A percentile compares a stretch with the other conserved stretches of the same genome.
These are phyloP conservation scores for Hipposideros larvatus DNA, from an alignment of 2,797 vertebrate genomes.

Conservation along the genomic window DNA sequence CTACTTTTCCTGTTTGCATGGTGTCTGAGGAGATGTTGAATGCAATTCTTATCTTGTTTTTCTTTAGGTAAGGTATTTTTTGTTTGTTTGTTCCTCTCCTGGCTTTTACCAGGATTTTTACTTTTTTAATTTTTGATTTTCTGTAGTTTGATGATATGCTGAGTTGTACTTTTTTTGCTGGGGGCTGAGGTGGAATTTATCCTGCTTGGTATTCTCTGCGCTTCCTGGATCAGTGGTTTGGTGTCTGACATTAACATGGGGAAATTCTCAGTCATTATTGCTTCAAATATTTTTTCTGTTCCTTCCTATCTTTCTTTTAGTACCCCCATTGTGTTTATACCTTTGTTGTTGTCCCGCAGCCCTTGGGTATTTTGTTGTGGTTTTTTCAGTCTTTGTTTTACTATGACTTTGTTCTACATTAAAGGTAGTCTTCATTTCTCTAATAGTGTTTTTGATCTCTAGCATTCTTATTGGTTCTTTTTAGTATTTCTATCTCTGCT, in stretches of 20 bases:
- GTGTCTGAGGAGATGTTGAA: neutral
- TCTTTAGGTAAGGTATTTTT: neutral
- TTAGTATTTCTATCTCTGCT: neutral
- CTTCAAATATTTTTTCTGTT: neutral
- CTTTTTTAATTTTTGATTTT: neutral
- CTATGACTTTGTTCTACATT: neutral
- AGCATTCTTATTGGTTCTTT: neutral
- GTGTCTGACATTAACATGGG: neutral
- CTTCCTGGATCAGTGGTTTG: neutral
- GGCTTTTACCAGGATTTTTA: neutral
- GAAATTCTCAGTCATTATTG: neutral
- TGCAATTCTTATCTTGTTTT: neutral
- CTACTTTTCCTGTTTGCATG: neutral
- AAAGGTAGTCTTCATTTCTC: neutral
- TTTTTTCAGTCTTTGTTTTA: neutral
- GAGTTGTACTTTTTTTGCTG: neutral
- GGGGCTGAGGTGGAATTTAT: neutral
- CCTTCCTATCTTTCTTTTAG: neutral
- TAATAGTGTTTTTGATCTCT: neutral
- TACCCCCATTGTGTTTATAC: neutral
- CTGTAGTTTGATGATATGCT: neutral
- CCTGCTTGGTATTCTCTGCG: neutral
- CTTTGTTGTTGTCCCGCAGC: no score
- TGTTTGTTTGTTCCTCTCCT: neutral
- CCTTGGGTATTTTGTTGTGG: neutral